phyloP scores from a whole-genome alignment of 1,140 invertebrate species.

The Cyclina sinensis region DNA sequence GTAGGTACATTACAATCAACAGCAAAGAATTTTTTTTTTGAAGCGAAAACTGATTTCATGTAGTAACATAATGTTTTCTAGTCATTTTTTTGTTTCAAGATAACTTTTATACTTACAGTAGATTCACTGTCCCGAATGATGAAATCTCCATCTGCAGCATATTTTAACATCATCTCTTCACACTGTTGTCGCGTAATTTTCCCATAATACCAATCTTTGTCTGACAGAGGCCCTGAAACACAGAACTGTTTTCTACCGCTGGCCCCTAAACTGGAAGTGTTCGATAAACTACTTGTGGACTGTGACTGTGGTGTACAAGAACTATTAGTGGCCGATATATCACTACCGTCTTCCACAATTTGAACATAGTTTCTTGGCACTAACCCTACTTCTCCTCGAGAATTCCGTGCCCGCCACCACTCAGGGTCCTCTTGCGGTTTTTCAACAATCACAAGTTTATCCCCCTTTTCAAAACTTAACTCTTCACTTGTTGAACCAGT shows the following conservation, averaged over 20 bases:
- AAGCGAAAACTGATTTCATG: not conserved
- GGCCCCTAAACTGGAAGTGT: constrained; percentile 78
- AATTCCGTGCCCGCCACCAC: constrained; percentile 98
- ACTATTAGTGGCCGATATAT: constrained; percentile 75
- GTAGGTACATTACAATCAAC: not conserved
- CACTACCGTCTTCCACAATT: constrained; percentile 82
- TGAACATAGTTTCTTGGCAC: constrained; percentile 99
- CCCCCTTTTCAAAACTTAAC: constrained; percentile 97
- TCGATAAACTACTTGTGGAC: constrained; percentile 85
- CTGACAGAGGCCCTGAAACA: constrained; percentile 82
- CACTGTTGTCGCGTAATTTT: constrained; percentile 97
- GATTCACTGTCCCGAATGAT: constrained; percentile 99
- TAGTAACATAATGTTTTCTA: not conserved
- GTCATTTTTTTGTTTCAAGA: not conserved
- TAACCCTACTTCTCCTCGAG: constrained; percentile 95
- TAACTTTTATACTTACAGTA: constrained; percentile 94
- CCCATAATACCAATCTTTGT: constrained; percentile 96
- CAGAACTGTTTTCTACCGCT: constrained; percentile 82
- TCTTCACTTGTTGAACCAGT: constrained; percentile 92
- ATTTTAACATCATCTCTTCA: constrained; percentile 96
- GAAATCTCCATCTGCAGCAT: constrained; percentile 99
- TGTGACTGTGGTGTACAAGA: constrained; percentile 85
- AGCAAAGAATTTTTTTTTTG: not conserved
- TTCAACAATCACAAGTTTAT: constrained; percentile 96
- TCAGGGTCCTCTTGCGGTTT: constrained; percentile 98